These are phyloP conservation scores for Percopsis omiscomaycus DNA, from an alignment of 2,797 vertebrate genomes.

Conservation along the genomic window DNA sequence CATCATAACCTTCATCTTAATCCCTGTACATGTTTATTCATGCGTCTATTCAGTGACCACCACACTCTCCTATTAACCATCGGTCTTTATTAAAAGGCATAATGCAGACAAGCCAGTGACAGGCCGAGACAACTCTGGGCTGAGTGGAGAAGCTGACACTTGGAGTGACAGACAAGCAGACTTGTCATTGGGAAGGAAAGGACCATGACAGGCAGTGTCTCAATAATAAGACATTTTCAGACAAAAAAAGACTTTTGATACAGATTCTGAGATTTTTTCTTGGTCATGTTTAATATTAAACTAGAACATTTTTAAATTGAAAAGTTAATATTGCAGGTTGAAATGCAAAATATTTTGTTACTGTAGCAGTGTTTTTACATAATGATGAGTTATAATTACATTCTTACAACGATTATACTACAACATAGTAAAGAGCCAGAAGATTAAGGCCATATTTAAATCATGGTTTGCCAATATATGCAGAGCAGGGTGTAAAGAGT, in stretches of 20 bases:
- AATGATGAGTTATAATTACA: too few relatives aligned
- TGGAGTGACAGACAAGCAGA: conserved; percentile 25
- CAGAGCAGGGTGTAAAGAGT: too few relatives aligned
- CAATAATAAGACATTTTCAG: neutral
- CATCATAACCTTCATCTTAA: neutral
- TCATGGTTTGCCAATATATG: too few relatives aligned
- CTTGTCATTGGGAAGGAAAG: conserved; percentile 21
- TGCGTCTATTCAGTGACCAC: conserved; percentile 16
- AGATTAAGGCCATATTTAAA: too few relatives aligned
- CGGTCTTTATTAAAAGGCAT: conserved; percentile 19
- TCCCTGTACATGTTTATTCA: conserved; percentile 17
- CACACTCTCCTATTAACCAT: conserved; percentile 7
- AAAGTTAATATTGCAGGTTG: too few relatives aligned
- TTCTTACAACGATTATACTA: too few relatives aligned
- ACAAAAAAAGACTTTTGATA: neutral
- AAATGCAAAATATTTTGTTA: too few relatives aligned
- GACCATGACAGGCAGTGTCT: conserved; percentile 1
- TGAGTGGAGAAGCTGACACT: conserved; percentile 33
- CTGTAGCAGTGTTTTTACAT: too few relatives aligned
- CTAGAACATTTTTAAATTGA: too few relatives aligned
- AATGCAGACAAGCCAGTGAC: conserved; percentile 38
- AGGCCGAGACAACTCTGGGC: conserved; percentile 54
- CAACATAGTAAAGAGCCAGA: too few relatives aligned
- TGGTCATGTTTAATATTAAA: too few relatives aligned
- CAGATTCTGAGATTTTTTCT: too few relatives aligned